Evolutionary conservation across 2,113 vertebrate species (phyloP).

Genomic region (Heliornis fulica): DNA sequence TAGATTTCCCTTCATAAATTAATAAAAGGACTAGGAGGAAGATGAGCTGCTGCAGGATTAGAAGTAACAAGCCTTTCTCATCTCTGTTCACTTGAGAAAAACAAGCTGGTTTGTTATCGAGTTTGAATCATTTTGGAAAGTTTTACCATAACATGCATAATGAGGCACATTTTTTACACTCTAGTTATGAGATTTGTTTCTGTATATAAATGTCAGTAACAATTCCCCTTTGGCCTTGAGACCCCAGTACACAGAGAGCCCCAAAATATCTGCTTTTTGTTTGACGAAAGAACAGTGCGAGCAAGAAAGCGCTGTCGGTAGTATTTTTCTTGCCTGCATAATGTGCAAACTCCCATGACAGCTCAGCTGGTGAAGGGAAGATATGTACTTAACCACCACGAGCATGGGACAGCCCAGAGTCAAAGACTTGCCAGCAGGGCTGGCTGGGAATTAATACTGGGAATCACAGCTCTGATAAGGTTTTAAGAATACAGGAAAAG

Average conservation of each 20-base stretch:
- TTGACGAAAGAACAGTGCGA: not conserved
- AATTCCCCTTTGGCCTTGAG: not conserved
- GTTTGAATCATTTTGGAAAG: not conserved
- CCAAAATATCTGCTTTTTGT: not conserved
- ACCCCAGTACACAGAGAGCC: not conserved
- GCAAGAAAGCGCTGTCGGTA: not conserved
- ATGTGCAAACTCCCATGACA: not conserved
- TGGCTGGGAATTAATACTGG: not conserved
- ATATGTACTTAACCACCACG: accelerated
- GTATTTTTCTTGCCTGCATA: not conserved
- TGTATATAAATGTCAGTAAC: not conserved
- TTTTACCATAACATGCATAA: not conserved
- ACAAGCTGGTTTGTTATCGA: not conserved
- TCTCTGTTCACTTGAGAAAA: not conserved
- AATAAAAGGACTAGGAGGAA: not conserved
- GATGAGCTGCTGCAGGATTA: not conserved
- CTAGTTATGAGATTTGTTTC: not conserved
- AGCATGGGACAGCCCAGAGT: not conserved
- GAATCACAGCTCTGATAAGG: not conserved
- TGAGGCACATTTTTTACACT: not conserved
- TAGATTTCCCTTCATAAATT: not conserved
- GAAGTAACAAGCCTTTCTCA: not conserved
- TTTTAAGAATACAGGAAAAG: not conserved
- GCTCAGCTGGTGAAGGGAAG: not conserved
- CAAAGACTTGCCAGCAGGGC: not conserved